Evolutionary conservation across 2,888 invertebrate species (phyloP), one percentile per base, ranked within the genome.

Genomic region (Synanthedon vespiformis): DNA sequence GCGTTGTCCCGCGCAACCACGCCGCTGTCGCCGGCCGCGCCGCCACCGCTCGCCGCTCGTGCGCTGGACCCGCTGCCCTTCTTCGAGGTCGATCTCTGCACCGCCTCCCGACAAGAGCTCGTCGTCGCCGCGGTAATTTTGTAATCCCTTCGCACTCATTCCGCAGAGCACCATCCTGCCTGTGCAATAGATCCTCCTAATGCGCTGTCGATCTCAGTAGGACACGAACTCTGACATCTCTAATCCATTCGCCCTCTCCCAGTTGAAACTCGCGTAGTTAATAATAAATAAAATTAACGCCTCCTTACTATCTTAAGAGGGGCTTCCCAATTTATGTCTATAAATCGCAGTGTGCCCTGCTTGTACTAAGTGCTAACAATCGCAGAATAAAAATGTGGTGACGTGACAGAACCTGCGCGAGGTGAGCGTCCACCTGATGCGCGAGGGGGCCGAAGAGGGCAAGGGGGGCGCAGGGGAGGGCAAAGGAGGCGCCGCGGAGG

Each of bases 101-200:
- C 95, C 3, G 95, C 95, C 12, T 94, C 94, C 63, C 94, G 94
- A 65, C 95, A 95, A 76, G 95, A 95, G 66, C 95, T 95, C 70
- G 92, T 95, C 47, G 93, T 95, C 48, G 95, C 95, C 8, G 95
- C 95, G 72, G 94, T 94, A 63, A 81, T 89, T 68, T 34, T 5
- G 34, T 22, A 22, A 18, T 22, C 22, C 4, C 14, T 3, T 4
- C 34, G 4, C 41, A 22, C 0, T 22, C 22, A 22, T 4, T n/a
- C n/a, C n/a, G n/a, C n/a, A n/a, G 3, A 0, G 22, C 22, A 22
- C 22, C 22, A 22, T 22, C 22, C 22, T 22, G 22, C 22, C 1
- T 22, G 4, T 22, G 22, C 22, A 1, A 22, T 22, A 22, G 22
- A 4, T 22, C 22, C 22, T 22, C 22, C 22, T 22, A 22, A 0